Evolutionary conservation across 2,888 invertebrate genomes (phyloP).

Genomic region (Catocala sponsa): DNA sequence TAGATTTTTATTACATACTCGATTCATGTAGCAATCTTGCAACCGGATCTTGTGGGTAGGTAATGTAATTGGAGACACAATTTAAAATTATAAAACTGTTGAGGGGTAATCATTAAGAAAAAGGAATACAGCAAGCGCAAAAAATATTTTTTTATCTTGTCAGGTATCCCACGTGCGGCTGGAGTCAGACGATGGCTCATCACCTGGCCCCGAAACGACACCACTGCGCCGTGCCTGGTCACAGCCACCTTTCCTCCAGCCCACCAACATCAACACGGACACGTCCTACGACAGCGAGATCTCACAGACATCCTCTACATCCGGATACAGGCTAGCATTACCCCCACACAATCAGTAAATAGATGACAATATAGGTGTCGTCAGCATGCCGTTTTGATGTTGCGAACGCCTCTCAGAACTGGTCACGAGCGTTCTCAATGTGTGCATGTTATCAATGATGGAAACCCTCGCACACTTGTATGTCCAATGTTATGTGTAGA

Average conservation of each 20-base stretch:
- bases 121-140: no score
- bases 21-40: no score
- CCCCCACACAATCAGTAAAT: constrained; percentile 55
- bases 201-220: constrained; percentile 71
- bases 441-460: constrained; percentile 10
- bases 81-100: no score
- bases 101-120: no score
- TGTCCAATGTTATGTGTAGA: constrained; percentile 4
- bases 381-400: constrained; percentile 46
- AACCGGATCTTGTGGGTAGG: no score
- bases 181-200: constrained; percentile 79
- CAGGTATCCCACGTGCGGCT: constrained; percentile 68
- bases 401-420: constrained; percentile 40
- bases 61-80: no score
- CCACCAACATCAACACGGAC: constrained; percentile 84
- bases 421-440: constrained; percentile 24
- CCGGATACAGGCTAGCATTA: constrained; percentile 92
- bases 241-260: constrained; percentile 66
- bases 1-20: no score
- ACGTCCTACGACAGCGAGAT: constrained; percentile 94
- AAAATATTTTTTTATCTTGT: no score
- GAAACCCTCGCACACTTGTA: neutral
- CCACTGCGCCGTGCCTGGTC: constrained; percentile 81
- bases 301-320: constrained; percentile 95
- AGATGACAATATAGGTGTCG: constrained; percentile 43